Evolutionary conservation across 1,140 invertebrate species (phyloP).

Genomic region (Polypedilum pembai): DNA sequence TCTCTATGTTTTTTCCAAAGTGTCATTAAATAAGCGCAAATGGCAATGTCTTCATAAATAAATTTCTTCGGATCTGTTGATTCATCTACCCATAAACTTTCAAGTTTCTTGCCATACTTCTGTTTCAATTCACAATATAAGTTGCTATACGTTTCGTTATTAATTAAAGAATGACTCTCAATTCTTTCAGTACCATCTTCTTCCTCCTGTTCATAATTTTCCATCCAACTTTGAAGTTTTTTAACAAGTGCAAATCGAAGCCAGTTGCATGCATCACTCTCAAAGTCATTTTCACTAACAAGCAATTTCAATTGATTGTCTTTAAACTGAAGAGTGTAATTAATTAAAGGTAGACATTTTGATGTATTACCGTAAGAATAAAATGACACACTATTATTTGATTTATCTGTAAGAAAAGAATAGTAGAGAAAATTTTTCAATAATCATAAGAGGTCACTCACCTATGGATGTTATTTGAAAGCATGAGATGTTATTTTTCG

Average conservation of each 20-base stretch:
- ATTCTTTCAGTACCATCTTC: conserved; percentile 34
- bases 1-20: conserved; percentile 57
- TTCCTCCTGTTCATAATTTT: not conserved
- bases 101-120: conserved; percentile 68
- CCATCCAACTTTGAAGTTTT: conserved; percentile 3
- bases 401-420: not conserved
- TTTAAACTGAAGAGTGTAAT: not conserved
- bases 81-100: conserved; percentile 77
- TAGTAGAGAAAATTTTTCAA: not conserved
- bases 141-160: conserved; percentile 59
- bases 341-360: not conserved
- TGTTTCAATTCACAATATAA: conserved; percentile 69
- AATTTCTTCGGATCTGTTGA: conserved; percentile 88
- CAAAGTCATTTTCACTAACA: not conserved
- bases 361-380: not conserved
- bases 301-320: not conserved
- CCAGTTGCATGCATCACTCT: not conserved
- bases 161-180: conserved; percentile 60
- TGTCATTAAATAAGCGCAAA: conserved; percentile 83
- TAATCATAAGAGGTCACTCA: not conserved
- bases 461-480: not conserved
- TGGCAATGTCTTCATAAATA: conserved; percentile 94
- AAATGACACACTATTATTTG: not conserved
- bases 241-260: not conserved
- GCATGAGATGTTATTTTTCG: not conserved